Evolutionary conservation across 2,113 vertebrate genomes (phyloP), one percentile per base, ranked within the genome.

Genomic region (Tetrao urogallus): DNA sequence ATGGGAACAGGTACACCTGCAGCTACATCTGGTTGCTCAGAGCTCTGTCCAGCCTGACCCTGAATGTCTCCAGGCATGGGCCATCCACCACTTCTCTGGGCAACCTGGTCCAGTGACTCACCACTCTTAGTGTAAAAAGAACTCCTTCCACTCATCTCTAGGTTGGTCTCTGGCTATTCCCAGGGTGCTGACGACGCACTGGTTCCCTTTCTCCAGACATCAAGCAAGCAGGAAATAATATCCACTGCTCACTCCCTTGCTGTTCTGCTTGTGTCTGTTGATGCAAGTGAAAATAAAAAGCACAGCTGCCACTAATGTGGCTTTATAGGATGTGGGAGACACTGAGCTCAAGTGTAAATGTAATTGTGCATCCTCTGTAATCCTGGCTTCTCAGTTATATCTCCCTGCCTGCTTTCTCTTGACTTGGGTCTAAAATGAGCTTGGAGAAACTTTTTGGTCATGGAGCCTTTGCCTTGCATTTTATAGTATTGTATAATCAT

Each of bases 301-400:
- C 20, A 7, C 15, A 18, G 1, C 5, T 4, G 0, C 7, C 6
- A 3, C 12, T 57, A 15, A 19, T 34, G 20, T 30, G 58, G 18
- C 20, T 70, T 64, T 69, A 36, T 52, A 4, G 24, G 58, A 9
- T 10, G 1, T 8, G 1, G 3, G 13, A 34, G 79, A 58, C 67
- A 69, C 30, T 79, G 52, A 81, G 19, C 42, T 64, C 36, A 40
- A 18, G 25, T 16, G 38, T 40, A 64, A 60, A 32, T 8, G 15
- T 45, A 36, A 8, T 45, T 24, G 8, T 0, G 0, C 3, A 3
- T 79, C 24, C 73, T 89, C 56, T 63, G 38, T 12, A 4, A 2
- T 82, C 58, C 7, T 4, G 32, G 24, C 21, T 79, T 9, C 52
- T 25, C 10, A 0, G 22, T 60, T 10, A 5, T 21, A 13, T 50